Conservation (phyloP, 2,113 vertebrate species). For the Hippocampus mohnikei region DNA sequence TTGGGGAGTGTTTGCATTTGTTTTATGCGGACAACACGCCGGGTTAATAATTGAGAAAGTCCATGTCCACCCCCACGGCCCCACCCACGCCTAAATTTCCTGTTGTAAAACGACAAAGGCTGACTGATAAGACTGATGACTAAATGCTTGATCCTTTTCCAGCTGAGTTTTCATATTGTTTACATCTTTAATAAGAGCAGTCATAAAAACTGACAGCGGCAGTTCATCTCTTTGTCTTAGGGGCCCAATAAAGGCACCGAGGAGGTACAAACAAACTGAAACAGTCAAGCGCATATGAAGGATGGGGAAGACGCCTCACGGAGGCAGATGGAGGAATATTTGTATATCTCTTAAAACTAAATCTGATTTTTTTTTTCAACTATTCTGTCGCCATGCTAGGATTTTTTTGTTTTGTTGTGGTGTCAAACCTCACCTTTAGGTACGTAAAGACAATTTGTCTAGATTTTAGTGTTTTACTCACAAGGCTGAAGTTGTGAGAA, state of each 20-base stretch:
- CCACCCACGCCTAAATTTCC: constrained; percentile 13
- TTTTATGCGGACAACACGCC: background rate
- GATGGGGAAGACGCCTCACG: background rate
- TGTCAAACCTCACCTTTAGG: background rate
- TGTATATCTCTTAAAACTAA: background rate
- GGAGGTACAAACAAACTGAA: background rate
- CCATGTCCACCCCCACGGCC: background rate
- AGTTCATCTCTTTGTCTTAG: constrained; percentile 12
- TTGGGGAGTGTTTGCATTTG: background rate
- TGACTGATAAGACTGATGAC: constrained; percentile 10
- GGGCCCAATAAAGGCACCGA: constrained; percentile 16
- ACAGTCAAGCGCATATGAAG: background rate
- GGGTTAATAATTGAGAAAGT: background rate
- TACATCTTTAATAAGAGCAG: constrained; percentile 44
- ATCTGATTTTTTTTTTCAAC: background rate
- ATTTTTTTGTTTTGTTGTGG: background rate
- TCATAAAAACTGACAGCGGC: constrained; percentile 22
- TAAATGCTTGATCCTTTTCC: constrained; percentile 10
- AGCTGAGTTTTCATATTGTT: constrained; percentile 23
- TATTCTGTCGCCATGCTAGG: background rate
- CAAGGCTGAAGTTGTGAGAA: constrained; percentile 30
- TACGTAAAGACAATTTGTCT: background rate
- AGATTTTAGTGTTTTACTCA: constrained; percentile 18
- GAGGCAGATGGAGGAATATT: background rate
- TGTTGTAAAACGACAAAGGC: constrained; percentile 29